A percentile compares a stretch with the other conserved stretches of the same genome.
These are phyloP conservation scores for Andricus curvator DNA, from an alignment of 2,888 invertebrate genomes.

Conservation along the genomic window DNA sequence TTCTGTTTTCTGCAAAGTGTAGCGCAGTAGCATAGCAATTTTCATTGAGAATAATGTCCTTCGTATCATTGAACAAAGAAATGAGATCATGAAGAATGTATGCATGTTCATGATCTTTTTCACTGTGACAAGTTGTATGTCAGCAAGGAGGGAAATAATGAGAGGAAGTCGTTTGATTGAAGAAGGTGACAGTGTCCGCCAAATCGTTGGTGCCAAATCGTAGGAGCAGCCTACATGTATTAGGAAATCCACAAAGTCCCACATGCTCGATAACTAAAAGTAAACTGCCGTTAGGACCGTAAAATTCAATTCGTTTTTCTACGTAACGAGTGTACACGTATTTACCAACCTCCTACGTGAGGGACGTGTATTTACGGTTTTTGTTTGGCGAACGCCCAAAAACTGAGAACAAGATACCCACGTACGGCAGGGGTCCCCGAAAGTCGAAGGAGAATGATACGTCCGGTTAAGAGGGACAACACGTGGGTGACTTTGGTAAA, in stretches of 20 bases:
- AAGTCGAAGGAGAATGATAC: conserved; percentile 24
- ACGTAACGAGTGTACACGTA: conserved; percentile 56
- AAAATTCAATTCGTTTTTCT: conserved; percentile 67
- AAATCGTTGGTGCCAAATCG: conserved; percentile 34
- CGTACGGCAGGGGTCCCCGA: conserved; percentile 42
- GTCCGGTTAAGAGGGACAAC: conserved; percentile 8
- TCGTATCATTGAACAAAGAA: neutral
- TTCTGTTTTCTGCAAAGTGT: neutral
- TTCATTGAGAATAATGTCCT: neutral
- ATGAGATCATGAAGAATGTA: neutral
- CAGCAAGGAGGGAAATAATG: conserved; percentile 16
- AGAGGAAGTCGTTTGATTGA: conserved; percentile 34
- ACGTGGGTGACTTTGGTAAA: conserved; percentile 22
- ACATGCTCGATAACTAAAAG: conserved; percentile 57
- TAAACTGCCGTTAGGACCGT: conserved; percentile 57
- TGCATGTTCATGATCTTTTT: neutral
- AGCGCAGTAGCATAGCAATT: neutral
- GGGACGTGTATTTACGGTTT: conserved; percentile 56
- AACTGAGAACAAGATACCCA: conserved; percentile 54
- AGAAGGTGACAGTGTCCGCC: conserved; percentile 24
- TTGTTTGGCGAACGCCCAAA: conserved; percentile 64
- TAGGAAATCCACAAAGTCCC: conserved; percentile 47
- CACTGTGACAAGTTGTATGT: neutral
- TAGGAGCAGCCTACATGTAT: conserved; percentile 37
- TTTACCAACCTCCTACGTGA: conserved; percentile 56